Base-by-base conservation (phyloP, 2,113 vertebrate species). In the Campylorhamphus procurvoides region DNA sequence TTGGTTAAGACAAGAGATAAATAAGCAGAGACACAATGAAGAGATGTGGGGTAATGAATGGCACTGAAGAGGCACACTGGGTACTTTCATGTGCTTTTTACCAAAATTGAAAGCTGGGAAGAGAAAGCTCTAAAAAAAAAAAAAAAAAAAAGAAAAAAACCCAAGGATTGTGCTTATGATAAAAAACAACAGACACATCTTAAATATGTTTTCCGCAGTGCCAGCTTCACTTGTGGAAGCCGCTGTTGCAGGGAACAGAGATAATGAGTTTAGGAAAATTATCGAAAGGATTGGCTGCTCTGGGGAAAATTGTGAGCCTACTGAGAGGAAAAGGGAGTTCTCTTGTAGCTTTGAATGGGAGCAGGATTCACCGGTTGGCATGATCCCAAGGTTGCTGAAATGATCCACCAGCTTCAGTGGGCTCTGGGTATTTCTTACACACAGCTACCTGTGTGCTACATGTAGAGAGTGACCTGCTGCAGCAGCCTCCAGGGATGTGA, bases 1-100 rank as follows among this genome's bases (percentile, higher is more conserved):
- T 95, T 92, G 94, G 94, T 94, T 96, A 92, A 93, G 94, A 83
- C 74, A 89, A 84, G 83, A 93, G 87, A 88, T 93, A 79, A 95
- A 91, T 93, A 96, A 88, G 87, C 72, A 94, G 79, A 88, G 82
- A 59, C 46, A 63, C 8, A 59, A n/a, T 59, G 59, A 75, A 77
- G 87, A 93, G 94, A 76, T 93, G 89, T 39, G 66, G 50, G 39
- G 78, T 94, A 85, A 79, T 47, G 84, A 90, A 77, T 67, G 89
- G 72, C 84, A 63, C 47, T 55, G 84, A 80, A 63, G 79, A 92
- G 79, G 85, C 63, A 83, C 47, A 10, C 35, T n/a, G 71, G 49
- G 42, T 66, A 35, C 87, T 95, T 93, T 79, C 5, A 63, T 78
- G 52, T 78, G 55, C 67, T 80, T 46, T 71, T 90, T 84, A 69